These are phyloP conservation scores for Phania funesta DNA, from an alignment of 2,888 invertebrate genomes.

Conservation along the genomic window DNA sequence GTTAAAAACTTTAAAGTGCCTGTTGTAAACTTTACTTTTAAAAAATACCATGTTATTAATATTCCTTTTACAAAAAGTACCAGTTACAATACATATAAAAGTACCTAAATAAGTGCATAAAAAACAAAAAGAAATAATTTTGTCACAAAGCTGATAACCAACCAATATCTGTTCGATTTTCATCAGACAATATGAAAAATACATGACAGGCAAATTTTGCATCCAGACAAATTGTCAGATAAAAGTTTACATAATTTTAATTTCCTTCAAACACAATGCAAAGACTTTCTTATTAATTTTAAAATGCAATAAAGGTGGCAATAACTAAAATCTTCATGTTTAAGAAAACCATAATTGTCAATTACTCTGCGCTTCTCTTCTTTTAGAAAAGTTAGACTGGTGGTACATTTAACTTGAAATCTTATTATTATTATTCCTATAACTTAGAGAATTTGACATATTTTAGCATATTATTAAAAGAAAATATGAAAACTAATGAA, in stretches of 20 bases:
- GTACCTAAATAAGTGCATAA: too few relatives aligned
- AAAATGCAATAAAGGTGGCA: conserved; percentile 8
- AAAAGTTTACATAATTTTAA: conserved; percentile 52
- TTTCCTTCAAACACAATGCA: conserved; percentile 22
- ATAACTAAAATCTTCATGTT: conserved; percentile 46
- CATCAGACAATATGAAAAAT: not conserved
- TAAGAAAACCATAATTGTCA: conserved; percentile 57
- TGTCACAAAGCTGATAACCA: not conserved
- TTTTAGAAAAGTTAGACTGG: too few relatives aligned
- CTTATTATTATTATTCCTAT: too few relatives aligned
- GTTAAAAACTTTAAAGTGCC: too few relatives aligned
- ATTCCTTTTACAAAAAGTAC: too few relatives aligned
- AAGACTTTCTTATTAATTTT: conserved; percentile 7
- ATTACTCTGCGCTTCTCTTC: too few relatives aligned
- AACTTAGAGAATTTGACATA: conserved; percentile 57
- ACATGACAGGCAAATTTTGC: conserved; percentile 7
- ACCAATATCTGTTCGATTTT: not conserved
- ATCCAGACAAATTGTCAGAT: conserved; percentile 40
- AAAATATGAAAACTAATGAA: conserved; percentile 63
- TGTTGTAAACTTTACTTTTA: too few relatives aligned
- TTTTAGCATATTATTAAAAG: conserved; percentile 55
- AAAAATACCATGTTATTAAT: too few relatives aligned
- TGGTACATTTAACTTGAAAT: too few relatives aligned
- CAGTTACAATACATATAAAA: too few relatives aligned
- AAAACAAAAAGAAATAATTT: too few relatives aligned